Base-by-base conservation (phyloP, 2,888 invertebrate species). In the Dermolepida albohirtum region DNA sequence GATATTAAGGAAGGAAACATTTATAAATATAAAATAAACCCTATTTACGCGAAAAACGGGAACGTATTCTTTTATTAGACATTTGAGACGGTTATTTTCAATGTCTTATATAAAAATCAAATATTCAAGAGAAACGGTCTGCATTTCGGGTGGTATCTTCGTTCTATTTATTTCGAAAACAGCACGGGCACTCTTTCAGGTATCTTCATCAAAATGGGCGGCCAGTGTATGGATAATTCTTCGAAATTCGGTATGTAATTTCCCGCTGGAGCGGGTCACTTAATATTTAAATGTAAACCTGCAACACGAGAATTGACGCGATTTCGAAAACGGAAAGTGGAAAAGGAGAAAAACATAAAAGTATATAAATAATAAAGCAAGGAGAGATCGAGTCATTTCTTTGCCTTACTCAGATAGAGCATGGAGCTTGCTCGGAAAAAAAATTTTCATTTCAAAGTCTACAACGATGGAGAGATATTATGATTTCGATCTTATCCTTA, bases 211-310 rank as follows among this genome's bases (percentile, higher is more conserved):
- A 34, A 59, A 29, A 44, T 47, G 47, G 8, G 27, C 5, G 43
- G 43, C 12, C 34, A 49, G 34, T 34, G 47, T 62, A 44, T 44
- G 63, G 69, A 70, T 72, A 70, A 73, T 71, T 69, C 69, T 68
- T 64, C 52, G 66, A 66, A 68, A 67, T 73, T 70, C 70, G 63
- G 67, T 64, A 63, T 68, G 71, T 76, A 76, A 76, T 75, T 76
- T 76, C 74, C 74, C 76, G 71, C 73, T 70, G 73, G 74, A 74
- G 73, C 71, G 70, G 70, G 64, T 66, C 64, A 71, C 71, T 77
- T 74, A 77, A 77, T 76, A 76, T 77, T 77, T 77, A 75, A 75
- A 73, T 73, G 71, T 71, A 71, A 72, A 72, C 70, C 69, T 69
- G 73, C 72, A 71, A 71, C 70, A 66, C 68, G 72, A 66, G 73